Evolutionary conservation across 2,113 vertebrate genomes (phyloP), one percentile per base, ranked within the genome.

Genomic region (Burhinus oedicnemus): DNA sequence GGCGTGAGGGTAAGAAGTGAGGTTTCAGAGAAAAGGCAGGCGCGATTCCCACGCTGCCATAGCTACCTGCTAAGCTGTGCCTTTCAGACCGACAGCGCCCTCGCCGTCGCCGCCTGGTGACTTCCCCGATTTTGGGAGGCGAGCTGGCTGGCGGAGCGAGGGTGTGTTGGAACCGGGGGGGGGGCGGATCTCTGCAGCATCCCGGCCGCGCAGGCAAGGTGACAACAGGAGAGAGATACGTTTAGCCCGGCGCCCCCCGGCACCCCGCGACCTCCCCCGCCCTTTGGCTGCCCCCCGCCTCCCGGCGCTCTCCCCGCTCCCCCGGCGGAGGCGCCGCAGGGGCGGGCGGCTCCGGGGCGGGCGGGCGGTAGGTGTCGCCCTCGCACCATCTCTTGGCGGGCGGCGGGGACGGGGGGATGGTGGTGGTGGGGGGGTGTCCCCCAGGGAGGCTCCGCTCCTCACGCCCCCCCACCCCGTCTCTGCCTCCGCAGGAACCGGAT

Each of bases 401-500:
- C 3, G 9, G 12, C 6, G 29, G 65, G 11, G 45, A 13, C 11
- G 18, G 25, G 38, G 8, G 52, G 15, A n/a, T n/a, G n/a, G n/a
- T n/a, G n/a, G n/a, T 15, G 15, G 5, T 21, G 17, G 21, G 17
- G 51, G 15, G 1, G 40, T 32, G 8, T 42, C 42, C 1, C 2
- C 49, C 29, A 81, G 20, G 61, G 29, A 2, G 23, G 38, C 10
- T 18, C 16, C 5, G 66, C 13, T 42, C 32, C 5, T 40, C 51
- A 15, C 12, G 13, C 20, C 9, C 16, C 21, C 17, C 12, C 23
- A 4, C 1, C 9, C 2, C 27, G 1, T 58, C 54, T 42, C 8
- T 66, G 34, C 51, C 38, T 22, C 76, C 21, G 76, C 97, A 99
- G 99, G 98, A 98, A 58, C 96, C 98, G 65, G 98, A 98, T 68